Conservation (phyloP, 2,113 vertebrate genomes). For the Coryphaenoides rupestris region DNA sequence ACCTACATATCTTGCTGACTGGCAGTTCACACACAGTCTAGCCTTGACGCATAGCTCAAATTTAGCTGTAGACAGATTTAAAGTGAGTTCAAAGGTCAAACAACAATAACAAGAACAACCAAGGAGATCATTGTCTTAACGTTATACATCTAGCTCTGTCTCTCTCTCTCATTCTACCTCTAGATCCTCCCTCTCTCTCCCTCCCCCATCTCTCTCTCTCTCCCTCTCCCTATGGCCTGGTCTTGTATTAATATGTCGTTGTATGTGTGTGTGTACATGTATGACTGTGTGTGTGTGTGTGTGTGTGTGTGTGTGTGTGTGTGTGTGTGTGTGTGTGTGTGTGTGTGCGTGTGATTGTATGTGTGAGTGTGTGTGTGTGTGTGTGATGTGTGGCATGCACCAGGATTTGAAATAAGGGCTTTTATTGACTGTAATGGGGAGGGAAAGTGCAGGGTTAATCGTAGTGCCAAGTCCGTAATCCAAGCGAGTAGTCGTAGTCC, state of each 20-base stretch:
- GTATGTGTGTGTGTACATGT: slow-evolving; percentile 3
- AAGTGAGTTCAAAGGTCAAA: background rate
- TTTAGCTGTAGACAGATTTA: background rate
- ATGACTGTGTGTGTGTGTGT: slow-evolving; percentile 1
- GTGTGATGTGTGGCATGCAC: too few species aligned
- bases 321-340: background rate
- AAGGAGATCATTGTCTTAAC: background rate
- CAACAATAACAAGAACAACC: background rate
- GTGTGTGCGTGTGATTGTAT: too few species aligned
- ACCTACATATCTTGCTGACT: slow-evolving; percentile 51
- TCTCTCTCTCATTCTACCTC: background rate
- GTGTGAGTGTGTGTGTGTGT: too few species aligned
- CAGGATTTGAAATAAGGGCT: slow-evolving; percentile 99
- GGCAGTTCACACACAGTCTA: too few species aligned
- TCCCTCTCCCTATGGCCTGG: background rate
- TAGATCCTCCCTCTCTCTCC: background rate
- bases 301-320: background rate
- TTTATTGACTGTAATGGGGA: too few species aligned
- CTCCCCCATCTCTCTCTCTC: background rate
- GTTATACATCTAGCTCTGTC: background rate
- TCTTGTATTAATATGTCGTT: background rate
- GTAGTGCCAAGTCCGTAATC: too few species aligned
- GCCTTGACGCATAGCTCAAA: background rate
- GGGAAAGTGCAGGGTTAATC: too few species aligned
- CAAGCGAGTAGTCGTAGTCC: too few species aligned